phyloP scores from a whole-genome alignment of 2,797 vertebrate species.

The Anguilla anguilla region DNA sequence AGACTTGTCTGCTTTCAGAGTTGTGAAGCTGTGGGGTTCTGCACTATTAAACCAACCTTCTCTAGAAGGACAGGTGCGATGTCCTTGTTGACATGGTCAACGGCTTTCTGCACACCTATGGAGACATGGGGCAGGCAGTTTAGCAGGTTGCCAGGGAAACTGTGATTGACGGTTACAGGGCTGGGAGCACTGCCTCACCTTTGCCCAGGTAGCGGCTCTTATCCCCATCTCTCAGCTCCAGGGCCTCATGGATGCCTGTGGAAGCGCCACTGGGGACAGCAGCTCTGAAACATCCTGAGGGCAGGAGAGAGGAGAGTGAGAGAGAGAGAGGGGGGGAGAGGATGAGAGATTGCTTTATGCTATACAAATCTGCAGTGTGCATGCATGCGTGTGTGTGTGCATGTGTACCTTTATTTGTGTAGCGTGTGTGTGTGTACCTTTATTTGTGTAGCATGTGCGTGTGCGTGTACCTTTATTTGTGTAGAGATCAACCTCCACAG shows the following conservation, averaged over 20 bases:
- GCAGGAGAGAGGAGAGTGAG: too few species aligned
- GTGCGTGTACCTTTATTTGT: constrained; percentile 57
- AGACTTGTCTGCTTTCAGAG: not conserved
- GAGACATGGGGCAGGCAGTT: not conserved
- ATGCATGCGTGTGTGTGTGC: too few species aligned
- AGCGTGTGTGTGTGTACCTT: constrained; percentile 52
- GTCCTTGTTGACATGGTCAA: constrained; percentile 73
- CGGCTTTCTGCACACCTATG: constrained; percentile 71
- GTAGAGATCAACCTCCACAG: constrained; percentile 66
- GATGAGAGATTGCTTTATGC: not conserved
- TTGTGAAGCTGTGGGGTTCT: not conserved
- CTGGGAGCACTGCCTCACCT: constrained; percentile 57
- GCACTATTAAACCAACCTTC: constrained; percentile 55
- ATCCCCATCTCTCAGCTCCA: constrained; percentile 74
- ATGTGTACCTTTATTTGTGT: constrained; percentile 61
- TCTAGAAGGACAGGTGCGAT: constrained; percentile 65
- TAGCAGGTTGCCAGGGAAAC: not conserved
- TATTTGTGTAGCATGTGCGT: too few species aligned
- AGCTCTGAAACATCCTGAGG: constrained; percentile 66
- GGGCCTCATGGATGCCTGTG: constrained; percentile 74
- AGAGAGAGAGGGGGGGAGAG: not conserved
- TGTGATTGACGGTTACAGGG: not conserved
- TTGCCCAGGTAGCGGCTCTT: constrained; percentile 72
- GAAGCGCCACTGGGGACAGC: constrained; percentile 76
- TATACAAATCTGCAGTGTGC: too few species aligned